Evolutionary conservation across 2,888 invertebrate genomes (phyloP), one percentile per base, ranked within the genome.

Genomic region (Sinodicranocentrus sp.): DNA sequence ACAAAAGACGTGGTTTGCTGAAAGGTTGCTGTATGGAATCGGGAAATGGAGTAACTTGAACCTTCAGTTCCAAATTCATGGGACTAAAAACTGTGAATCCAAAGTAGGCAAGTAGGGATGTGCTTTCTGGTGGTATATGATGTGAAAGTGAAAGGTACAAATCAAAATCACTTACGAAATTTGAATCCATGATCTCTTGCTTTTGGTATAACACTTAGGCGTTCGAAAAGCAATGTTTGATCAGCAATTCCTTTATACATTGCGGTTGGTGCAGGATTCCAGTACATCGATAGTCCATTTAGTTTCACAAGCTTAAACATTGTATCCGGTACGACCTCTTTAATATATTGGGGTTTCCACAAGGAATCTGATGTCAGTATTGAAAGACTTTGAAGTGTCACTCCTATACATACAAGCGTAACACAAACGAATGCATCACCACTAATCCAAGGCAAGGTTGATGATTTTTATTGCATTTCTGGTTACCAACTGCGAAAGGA

Each of bases 31-130:
- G 92, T 90, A 97, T 96, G 0, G 92, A 92, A 91, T 98, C 97
- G 0, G 99, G 99, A 90, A 97, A 98, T 21, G 97, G 96, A 90
- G 98, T 97, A 71, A 99, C 91, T 90, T 94, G 94, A 72, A 99
- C 91, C 90, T 96, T 95, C 1, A 97, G 95, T 72, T 94, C 94
- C 6, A 97, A 95, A 82, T 95, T 96, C 89, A 99, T 97, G 84
- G 99, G 99, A 21, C 97, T 97, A 90, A 99, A 91, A 88, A 97
- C 96, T 94, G 91, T 90, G 15, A 67, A 48, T 48, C n/a, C n/a
- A n/a, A 39, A 39, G 39, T n/a, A n/a, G n/a, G n/a, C n/a, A n/a
- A n/a, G n/a, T n/a, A n/a, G n/a, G n/a, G n/a, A n/a, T n/a, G n/a
- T n/a, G n/a, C n/a, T n/a, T n/a, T n/a, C n/a, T n/a, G n/a, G n/a